A percentile compares a stretch with the other conserved stretches of the same genome.
phyloP scores from a whole-genome alignment of 2,797 vertebrate genomes.

The Amblyopsis hoosieri region DNA sequence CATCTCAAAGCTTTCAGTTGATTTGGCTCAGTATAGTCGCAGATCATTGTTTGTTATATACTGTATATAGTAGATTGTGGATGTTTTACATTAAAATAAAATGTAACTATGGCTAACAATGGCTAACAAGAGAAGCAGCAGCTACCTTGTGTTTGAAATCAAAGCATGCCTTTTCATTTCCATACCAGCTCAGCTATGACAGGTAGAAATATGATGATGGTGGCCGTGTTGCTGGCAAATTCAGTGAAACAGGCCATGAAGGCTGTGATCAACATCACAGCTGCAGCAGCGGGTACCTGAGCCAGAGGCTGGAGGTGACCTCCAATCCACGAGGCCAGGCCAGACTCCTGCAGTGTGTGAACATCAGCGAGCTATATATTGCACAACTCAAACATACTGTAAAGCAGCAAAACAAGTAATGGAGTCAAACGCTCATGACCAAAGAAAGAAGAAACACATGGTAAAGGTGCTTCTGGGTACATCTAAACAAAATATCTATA shows the following conservation, averaged over 20 bases:
- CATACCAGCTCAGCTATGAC: conserved; percentile 91
- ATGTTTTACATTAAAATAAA: too few relatives aligned
- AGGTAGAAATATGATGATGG: conserved; percentile 94
- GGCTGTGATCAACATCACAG: conserved; percentile 87
- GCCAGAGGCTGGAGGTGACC: conserved; percentile 88
- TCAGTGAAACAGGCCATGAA: conserved; percentile 94
- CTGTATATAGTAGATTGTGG: too few relatives aligned
- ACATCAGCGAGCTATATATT: conserved; percentile 18
- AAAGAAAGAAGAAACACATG: not conserved
- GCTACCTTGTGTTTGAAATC: not conserved
- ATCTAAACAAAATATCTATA: conserved; percentile 71
- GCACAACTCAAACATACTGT: conserved; percentile 16
- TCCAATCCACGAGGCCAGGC: conserved; percentile 92
- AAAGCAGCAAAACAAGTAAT: not conserved
- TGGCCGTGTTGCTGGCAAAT: conserved; percentile 97
- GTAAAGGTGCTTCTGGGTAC: conserved; percentile 26
- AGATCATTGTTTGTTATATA: too few relatives aligned
- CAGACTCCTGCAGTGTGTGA: conserved; percentile 84
- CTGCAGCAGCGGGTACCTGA: conserved; percentile 81
- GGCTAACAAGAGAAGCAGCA: not conserved
- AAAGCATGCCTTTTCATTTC: conserved; percentile 45
- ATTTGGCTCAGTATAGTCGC: too few relatives aligned
- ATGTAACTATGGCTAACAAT: too few relatives aligned
- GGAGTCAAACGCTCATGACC: not conserved
- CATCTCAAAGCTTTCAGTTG: too few relatives aligned